Conservation (phyloP, 2,888 invertebrate genomes). For the Lymantria dispar region DNA sequence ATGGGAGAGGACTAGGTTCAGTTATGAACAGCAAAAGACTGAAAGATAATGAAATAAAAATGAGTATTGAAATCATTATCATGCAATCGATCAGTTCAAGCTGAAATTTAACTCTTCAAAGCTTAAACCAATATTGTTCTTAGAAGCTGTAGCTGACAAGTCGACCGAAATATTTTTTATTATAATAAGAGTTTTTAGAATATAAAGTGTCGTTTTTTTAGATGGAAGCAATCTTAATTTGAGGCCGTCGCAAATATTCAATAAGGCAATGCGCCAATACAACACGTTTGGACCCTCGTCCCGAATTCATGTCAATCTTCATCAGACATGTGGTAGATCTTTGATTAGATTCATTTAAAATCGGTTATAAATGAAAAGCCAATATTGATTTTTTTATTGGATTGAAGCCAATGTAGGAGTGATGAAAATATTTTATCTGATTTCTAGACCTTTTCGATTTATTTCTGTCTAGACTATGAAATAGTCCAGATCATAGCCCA, state of each 20-base stretch:
- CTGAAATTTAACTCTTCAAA: too few species aligned
- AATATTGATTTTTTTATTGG: not conserved
- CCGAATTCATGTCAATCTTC: constrained; percentile 48
- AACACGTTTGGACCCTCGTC: constrained; percentile 16
- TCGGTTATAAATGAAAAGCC: constrained; percentile 16
- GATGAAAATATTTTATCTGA: too few species aligned
- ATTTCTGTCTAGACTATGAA: too few species aligned
- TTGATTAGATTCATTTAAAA: constrained; percentile 46
- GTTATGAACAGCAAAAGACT: too few species aligned
- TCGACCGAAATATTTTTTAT: not conserved
- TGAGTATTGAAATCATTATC: too few species aligned
- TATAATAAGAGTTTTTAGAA: constrained; percentile 1
- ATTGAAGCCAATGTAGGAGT: not conserved
- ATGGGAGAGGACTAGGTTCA: too few species aligned
- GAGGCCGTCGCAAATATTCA: constrained; percentile 9
- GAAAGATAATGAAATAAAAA: too few species aligned
- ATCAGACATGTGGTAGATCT: constrained; percentile 27
- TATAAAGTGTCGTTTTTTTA: constrained; percentile 25
- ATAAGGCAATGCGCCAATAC: constrained; percentile 18
- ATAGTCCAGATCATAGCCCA: too few species aligned
- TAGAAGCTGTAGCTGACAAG: too few species aligned
- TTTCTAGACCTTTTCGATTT: too few species aligned
- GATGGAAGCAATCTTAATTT: constrained; percentile 24
- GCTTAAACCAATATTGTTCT: too few species aligned
- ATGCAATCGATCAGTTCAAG: too few species aligned